These are phyloP conservation scores for Drosophila cardini DNA, from an alignment of 1,140 invertebrate genomes.

Conservation along the genomic window DNA sequence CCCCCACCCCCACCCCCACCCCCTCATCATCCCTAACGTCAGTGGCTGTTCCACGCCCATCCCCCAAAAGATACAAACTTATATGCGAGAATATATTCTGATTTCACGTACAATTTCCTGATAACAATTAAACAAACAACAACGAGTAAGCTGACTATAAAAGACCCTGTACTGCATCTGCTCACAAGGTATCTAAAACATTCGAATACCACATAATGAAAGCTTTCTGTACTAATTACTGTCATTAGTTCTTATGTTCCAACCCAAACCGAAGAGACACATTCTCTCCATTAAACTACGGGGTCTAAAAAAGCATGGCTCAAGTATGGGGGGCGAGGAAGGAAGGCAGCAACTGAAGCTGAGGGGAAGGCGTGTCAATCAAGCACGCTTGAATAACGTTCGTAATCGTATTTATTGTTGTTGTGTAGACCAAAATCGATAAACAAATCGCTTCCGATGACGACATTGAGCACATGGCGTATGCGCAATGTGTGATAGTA, in stretches of 20 bases:
- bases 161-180: no score
- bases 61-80: not conserved
- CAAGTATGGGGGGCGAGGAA: not conserved
- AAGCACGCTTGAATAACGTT: slow-evolving; percentile 36
- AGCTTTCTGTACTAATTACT: no score
- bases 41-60: not conserved
- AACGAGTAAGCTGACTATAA: no score
- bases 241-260: no score
- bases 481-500: slow-evolving; percentile 56
- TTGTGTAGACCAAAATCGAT: slow-evolving; percentile 43
- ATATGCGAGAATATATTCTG: slow-evolving; percentile 12
- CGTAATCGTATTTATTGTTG: slow-evolving; percentile 7
- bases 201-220: no score
- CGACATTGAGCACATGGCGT: slow-evolving; percentile 72
- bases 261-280: no score
- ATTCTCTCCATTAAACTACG: no score
- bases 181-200: no score
- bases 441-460: slow-evolving; percentile 75
- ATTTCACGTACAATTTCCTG: slow-evolving; percentile 38
- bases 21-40: not conserved
- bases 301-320: no score
- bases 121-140: slow-evolving; percentile 35
- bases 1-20: not conserved
- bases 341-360: not conserved
- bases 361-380: slow-evolving; percentile 22